A percentile compares a stretch with the other conserved stretches of the same genome.
These are phyloP conservation scores for Trilocha varians DNA, from an alignment of 2,888 invertebrate genomes.

Conservation along the genomic window DNA sequence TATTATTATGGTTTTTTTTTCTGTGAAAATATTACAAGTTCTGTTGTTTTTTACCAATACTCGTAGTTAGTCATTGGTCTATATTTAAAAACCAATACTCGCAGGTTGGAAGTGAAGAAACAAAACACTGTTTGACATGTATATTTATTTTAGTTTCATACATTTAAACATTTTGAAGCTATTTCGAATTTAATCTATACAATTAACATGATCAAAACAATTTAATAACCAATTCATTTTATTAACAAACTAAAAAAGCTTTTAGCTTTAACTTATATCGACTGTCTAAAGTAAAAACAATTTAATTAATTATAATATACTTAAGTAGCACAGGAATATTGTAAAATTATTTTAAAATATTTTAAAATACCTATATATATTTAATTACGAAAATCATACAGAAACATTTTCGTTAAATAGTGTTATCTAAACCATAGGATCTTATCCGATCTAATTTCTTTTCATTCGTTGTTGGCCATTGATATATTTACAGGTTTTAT, in stretches of 20 bases:
- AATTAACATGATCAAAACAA: slow-evolving; percentile 35
- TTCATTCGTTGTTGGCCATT: too few species aligned
- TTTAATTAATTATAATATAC: background rate
- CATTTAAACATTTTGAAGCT: slow-evolving; percentile 53
- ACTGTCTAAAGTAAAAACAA: background rate
- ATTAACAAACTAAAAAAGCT: slow-evolving; percentile 28
- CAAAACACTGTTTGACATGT: slow-evolving; percentile 27
- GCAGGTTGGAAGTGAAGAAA: slow-evolving; percentile 14
- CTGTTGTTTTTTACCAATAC: too few species aligned
- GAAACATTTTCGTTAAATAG: too few species aligned
- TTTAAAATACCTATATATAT: background rate
- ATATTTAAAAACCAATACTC: background rate
- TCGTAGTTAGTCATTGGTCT: background rate
- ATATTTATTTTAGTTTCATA: slow-evolving; percentile 46
- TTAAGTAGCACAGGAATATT: background rate
- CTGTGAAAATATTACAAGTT: too few species aligned
- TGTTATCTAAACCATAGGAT: too few species aligned
- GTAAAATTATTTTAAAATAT: background rate
- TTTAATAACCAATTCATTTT: slow-evolving; percentile 20
- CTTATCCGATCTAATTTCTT: too few species aligned
- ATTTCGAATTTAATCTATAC: slow-evolving; percentile 35
- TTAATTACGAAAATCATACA: background rate
- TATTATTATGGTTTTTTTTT: too few species aligned
- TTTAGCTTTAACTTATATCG: slow-evolving; percentile 22
- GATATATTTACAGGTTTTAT: too few species aligned